Evolutionary conservation across 2,888 invertebrate species (phyloP).

Genomic region (Polia nebulosa): DNA sequence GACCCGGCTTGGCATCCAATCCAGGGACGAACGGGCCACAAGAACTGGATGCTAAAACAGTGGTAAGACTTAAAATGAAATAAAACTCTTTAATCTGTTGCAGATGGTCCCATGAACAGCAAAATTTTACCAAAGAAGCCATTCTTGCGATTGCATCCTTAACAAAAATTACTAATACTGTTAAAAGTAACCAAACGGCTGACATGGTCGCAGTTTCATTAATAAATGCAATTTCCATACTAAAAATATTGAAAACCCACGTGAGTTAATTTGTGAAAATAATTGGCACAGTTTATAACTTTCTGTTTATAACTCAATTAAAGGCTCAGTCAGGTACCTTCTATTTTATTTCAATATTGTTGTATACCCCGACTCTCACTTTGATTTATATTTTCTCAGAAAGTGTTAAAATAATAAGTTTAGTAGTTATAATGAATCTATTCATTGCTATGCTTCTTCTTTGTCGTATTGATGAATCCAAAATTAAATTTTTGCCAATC

Average conservation of each 20-base stretch:
- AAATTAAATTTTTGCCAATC: too few relatives aligned
- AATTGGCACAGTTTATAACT: conserved; percentile 33
- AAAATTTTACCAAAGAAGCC: conserved; percentile 58
- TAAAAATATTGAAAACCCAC: neutral
- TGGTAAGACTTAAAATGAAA: neutral
- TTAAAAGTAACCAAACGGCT: conserved; percentile 19
- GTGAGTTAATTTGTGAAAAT: conserved; percentile 13
- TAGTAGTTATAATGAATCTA: neutral
- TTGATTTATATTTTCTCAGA: neutral
- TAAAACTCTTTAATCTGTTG: neutral
- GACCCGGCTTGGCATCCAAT: conserved; percentile 89
- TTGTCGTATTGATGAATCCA: too few relatives aligned
- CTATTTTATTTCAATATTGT: neutral
- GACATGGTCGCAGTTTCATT: conserved; percentile 33
- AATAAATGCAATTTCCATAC: neutral
- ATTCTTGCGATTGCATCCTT: conserved; percentile 42
- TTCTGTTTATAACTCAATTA: conserved; percentile 27
- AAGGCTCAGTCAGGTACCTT: neutral
- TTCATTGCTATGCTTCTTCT: too few relatives aligned
- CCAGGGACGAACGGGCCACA: conserved; percentile 85
- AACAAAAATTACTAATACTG: conserved; percentile 13
- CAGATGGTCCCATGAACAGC: neutral
- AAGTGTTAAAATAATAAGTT: too few relatives aligned
- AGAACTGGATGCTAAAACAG: conserved; percentile 84
- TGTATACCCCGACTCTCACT: neutral